phyloP scores from a whole-genome alignment of 2,888 invertebrate genomes.

The Acleris emargana region DNA sequence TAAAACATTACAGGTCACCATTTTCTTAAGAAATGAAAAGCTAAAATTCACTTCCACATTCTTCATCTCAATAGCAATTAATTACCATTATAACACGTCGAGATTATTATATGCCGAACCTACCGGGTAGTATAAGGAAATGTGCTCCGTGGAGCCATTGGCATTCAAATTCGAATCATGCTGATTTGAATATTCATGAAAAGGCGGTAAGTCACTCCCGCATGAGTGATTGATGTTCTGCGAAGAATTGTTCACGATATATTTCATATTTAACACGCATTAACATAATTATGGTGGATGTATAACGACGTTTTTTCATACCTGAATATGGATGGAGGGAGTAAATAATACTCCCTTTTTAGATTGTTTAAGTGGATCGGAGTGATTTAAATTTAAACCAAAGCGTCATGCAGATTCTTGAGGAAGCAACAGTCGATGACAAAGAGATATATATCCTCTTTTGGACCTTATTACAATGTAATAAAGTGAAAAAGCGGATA shows the following conservation, averaged over 20 bases:
- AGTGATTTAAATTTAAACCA: no score
- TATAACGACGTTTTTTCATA: constrained; percentile 4
- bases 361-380: no score
- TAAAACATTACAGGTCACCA: constrained; percentile 17
- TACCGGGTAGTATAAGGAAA: neutral
- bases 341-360: no score
- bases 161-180: constrained; percentile 8
- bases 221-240: constrained; percentile 32
- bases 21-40: constrained; percentile 11
- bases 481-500: no score
- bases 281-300: constrained; percentile 10
- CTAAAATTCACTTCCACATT: constrained; percentile 16
- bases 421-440: no score
- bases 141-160: constrained; percentile 17
- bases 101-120: neutral
- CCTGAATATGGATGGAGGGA: neutral
- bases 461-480: no score
- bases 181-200: constrained; percentile 32
- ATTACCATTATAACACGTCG: constrained; percentile 27
- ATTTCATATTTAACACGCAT: constrained; percentile 4
- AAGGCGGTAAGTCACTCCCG: constrained; percentile 24
- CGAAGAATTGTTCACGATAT: constrained; percentile 24
- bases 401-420: no score
- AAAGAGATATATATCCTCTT: no score
- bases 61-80: constrained; percentile 26